phyloP scores from a whole-genome alignment of 2,797 vertebrate genomes.

The Danionella dracula region DNA sequence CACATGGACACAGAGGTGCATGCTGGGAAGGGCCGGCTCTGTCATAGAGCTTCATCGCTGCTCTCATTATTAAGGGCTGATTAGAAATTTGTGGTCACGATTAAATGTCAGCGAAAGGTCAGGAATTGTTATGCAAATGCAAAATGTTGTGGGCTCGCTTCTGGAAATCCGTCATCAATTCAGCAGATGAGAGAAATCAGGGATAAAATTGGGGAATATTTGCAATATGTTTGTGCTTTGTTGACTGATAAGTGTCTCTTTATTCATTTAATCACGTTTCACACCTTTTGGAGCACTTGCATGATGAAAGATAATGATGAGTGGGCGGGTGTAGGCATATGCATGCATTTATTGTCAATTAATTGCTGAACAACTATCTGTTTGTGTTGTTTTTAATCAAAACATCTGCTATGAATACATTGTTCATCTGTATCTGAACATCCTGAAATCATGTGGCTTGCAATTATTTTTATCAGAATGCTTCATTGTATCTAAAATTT shows the following conservation, averaged over 20 bases:
- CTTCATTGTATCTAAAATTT: too few species aligned
- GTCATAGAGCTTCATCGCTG: slow-evolving; percentile 59
- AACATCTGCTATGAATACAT: too few species aligned
- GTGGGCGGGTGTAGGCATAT: background rate
- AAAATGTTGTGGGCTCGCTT: slow-evolving; percentile 59
- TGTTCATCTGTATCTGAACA: too few species aligned
- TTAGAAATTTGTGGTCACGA: slow-evolving; percentile 68
- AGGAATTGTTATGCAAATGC: slow-evolving; percentile 73
- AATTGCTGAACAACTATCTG: too few species aligned
- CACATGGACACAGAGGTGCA: slow-evolving; percentile 3
- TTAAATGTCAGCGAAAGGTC: slow-evolving; percentile 76
- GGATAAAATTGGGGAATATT: background rate
- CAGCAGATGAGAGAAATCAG: background rate
- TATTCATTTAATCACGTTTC: background rate
- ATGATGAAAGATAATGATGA: background rate
- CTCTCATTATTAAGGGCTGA: slow-evolving; percentile 68
- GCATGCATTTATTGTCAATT: too few species aligned
- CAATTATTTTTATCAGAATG: too few species aligned
- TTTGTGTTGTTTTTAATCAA: too few species aligned
- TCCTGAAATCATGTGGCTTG: too few species aligned
- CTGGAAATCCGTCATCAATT: background rate
- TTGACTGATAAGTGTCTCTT: slow-evolving; percentile 2
- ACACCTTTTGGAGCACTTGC: background rate
- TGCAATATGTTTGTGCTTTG: background rate
- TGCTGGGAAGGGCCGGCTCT: slow-evolving; percentile 7